Conservation (phyloP, 1,140 invertebrate species). For the Leptopilina boulardi region DNA sequence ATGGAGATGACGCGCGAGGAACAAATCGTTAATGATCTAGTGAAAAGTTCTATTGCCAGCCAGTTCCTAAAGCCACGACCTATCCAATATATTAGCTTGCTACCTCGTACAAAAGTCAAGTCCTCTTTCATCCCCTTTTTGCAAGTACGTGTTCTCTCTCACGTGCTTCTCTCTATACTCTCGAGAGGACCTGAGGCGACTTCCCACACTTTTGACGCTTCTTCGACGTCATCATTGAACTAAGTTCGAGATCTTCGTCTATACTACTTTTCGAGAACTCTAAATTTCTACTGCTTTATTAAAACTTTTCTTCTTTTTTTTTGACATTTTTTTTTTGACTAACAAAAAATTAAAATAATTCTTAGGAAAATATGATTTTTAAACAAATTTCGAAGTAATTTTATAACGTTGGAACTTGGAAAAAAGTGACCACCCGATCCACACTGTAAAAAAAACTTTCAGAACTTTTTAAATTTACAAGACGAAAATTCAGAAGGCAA, state of each 20-base stretch:
- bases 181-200: slow-evolving; percentile 31
- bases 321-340: not conserved
- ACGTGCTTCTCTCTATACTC: slow-evolving; percentile 40
- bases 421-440: too few relatives aligned
- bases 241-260: slow-evolving; percentile 5
- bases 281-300: not conserved
- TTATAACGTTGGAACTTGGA: too few relatives aligned
- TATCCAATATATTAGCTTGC: slow-evolving; percentile 40
- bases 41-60: slow-evolving; percentile 11
- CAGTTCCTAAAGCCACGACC: slow-evolving; percentile 18
- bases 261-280: slow-evolving; percentile 5
- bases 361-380: too few relatives aligned
- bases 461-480: too few relatives aligned
- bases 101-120: slow-evolving; percentile 43
- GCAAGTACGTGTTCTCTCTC: slow-evolving; percentile 39
- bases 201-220: slow-evolving; percentile 3
- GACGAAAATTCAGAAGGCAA: too few relatives aligned
- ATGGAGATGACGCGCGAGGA: not conserved
- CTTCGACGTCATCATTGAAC: slow-evolving; percentile 11
- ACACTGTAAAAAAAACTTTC: too few relatives aligned
- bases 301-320: not conserved
- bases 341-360: too few relatives aligned
- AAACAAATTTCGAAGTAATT: too few relatives aligned
- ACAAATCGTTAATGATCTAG: slow-evolving; percentile 17
- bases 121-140: slow-evolving; percentile 45